These are phyloP conservation scores for Diorhabda carinulata DNA, from an alignment of 1,140 invertebrate genomes.

Conservation along the genomic window DNA sequence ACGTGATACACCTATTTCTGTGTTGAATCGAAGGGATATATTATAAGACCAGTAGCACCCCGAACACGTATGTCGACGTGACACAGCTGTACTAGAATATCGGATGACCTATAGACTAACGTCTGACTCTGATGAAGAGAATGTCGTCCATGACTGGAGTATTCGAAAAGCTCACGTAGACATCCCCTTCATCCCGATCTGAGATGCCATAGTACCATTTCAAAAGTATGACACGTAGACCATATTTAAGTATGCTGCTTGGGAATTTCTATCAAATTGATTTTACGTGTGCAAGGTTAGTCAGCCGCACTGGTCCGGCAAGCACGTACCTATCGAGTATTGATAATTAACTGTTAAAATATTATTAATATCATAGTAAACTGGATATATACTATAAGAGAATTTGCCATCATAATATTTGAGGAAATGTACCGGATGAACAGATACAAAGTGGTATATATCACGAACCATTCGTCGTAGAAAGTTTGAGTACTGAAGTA, in stretches of 20 bases:
- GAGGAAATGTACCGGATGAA: no score
- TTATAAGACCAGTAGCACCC: conserved; percentile 45
- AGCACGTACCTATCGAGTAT: background rate
- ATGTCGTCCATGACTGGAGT: conserved; percentile 39
- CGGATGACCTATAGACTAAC: conserved; percentile 42
- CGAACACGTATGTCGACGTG: conserved; percentile 46
- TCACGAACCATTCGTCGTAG: no score
- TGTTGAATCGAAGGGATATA: conserved; percentile 21
- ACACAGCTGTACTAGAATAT: conserved; percentile 44
- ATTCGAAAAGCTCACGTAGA: conserved; percentile 32
- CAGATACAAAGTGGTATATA: no score
- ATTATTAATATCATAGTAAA: no score
- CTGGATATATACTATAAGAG: no score
- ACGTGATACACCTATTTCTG: conserved; percentile 9
- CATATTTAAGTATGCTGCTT: conserved; percentile 8
- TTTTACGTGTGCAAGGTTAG: background rate
- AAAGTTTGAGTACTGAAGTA: no score
- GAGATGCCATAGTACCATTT: conserved; percentile 7
- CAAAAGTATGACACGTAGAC: conserved; percentile 12
- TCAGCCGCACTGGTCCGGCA: no score
- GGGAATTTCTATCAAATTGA: background rate
- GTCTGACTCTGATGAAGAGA: conserved; percentile 36
- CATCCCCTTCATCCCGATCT: conserved; percentile 7
- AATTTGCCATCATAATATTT: no score
- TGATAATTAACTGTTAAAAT: no score